Conservation (phyloP, 2,888 invertebrate species). For the Eupithecia vulgata region DNA sequence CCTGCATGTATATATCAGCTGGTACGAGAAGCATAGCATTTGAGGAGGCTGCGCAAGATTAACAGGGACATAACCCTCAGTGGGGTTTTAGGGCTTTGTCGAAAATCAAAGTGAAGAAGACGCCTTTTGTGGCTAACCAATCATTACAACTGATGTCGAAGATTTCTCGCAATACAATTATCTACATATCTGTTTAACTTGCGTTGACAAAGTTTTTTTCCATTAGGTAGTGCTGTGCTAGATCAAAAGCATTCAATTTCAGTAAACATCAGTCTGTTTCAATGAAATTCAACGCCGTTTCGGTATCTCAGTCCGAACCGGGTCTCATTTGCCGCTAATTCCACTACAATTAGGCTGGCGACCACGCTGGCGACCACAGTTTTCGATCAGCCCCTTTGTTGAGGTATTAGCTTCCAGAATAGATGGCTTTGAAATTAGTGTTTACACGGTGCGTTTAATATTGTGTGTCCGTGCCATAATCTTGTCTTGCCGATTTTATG, state of each 20-base stretch:
- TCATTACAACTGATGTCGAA: too few relatives aligned
- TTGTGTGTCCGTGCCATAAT: not conserved
- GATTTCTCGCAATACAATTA: not conserved
- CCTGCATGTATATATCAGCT: not conserved
- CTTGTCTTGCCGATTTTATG: not conserved
- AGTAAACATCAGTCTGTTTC: not conserved
- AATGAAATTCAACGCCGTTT: not conserved
- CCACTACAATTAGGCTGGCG: slow-evolving; percentile 48
- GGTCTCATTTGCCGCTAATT: slow-evolving; percentile 53
- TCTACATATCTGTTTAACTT: not conserved
- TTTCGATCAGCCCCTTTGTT: slow-evolving; percentile 59
- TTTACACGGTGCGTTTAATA: slow-evolving; percentile 2
- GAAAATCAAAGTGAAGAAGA: not conserved
- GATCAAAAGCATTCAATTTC: not conserved
- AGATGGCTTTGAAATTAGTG: slow-evolving; percentile 15
- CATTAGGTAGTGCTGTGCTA: too few relatives aligned
- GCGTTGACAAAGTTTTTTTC: not conserved
- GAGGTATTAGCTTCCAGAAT: slow-evolving; percentile 43
- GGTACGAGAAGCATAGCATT: not conserved
- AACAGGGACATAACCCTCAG: not conserved
- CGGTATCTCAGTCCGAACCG: slow-evolving; percentile 22
- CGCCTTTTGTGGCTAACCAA: not conserved
- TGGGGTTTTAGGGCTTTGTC: not conserved
- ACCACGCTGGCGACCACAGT: slow-evolving; percentile 62
- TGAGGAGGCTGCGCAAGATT: too few relatives aligned